Conservation (phyloP, 2,113 vertebrate genomes). For the Thomomys bottae region DNA sequence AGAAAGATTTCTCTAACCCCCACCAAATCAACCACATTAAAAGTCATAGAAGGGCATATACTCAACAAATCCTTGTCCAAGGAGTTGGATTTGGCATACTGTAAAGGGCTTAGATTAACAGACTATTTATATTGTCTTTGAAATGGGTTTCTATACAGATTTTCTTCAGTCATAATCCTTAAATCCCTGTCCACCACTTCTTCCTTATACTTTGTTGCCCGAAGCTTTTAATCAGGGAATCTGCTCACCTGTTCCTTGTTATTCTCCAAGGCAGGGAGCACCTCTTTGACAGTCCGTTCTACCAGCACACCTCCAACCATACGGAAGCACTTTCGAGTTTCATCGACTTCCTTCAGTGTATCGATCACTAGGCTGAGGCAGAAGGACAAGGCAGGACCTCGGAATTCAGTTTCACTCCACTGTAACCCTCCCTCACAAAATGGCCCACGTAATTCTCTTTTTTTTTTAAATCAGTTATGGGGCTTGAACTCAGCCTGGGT, state of each 20-base stretch:
- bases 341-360: constrained; percentile 93
- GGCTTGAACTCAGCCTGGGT: too few species aligned
- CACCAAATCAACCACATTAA: neutral
- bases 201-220: neutral
- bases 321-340: constrained; percentile 92
- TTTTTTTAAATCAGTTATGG: too few species aligned
- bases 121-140: neutral
- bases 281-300: constrained; percentile 95
- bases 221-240: too few species aligned
- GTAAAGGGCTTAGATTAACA: neutral
- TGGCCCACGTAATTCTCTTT: rapidly evolving
- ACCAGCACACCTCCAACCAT: constrained; percentile 94
- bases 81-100: neutral
- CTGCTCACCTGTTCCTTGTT: constrained; percentile 93
- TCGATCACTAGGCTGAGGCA: constrained; percentile 92
- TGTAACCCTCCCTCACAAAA: neutral
- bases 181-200: neutral
- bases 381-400: constrained; percentile 6
- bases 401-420: neutral
- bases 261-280: constrained; percentile 92
- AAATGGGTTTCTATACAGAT: neutral
- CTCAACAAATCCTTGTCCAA: neutral
- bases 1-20: neutral
- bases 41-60: neutral
- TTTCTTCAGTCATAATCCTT: neutral